Percentiles rank a stretch among this genome's conserved stretches.
These are phyloP conservation scores for Poecile montanus DNA, from an alignment of 2,797 vertebrate species.

Conservation along the genomic window DNA sequence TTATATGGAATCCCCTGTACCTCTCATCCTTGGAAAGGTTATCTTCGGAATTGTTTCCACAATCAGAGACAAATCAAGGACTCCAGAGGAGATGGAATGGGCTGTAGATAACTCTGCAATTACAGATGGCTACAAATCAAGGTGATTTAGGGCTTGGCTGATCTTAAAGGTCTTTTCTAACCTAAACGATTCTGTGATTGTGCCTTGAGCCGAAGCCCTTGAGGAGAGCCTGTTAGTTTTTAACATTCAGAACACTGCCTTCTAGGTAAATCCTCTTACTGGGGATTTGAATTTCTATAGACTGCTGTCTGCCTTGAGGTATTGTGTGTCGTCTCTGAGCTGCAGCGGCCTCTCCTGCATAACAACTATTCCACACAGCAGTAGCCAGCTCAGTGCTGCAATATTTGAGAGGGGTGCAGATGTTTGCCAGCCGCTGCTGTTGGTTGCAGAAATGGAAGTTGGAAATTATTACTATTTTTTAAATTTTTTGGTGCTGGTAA, in stretches of 20 bases:
- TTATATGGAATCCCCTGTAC: not conserved
- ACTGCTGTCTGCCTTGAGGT: constrained; percentile 81
- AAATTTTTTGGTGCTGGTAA: constrained; percentile 27
- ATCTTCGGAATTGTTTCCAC: not conserved
- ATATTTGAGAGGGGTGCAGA: constrained; percentile 79
- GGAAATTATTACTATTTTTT: constrained; percentile 28
- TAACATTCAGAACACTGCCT: constrained; percentile 68
- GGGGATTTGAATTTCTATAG: constrained; percentile 74
- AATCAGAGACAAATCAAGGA: constrained; percentile 20
- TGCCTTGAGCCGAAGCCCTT: constrained; percentile 2
- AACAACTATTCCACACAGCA: constrained; percentile 86
- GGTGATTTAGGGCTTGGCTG: not conserved
- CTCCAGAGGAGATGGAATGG: constrained; percentile 21
- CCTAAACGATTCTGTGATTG: not conserved
- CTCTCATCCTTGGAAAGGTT: constrained; percentile 5
- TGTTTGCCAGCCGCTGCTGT: constrained; percentile 68
- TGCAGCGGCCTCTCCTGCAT: constrained; percentile 87
- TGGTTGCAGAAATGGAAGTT: constrained; percentile 63
- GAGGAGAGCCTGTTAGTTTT: constrained; percentile 42
- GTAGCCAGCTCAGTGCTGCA: constrained; percentile 82
- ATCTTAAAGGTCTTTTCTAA: not conserved
- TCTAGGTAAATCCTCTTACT: constrained; percentile 74
- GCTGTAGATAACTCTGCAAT: constrained; percentile 22
- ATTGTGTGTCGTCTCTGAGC: constrained; percentile 87
- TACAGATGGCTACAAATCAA: constrained; percentile 38